Percentiles rank a stretch among this genome's conserved stretches.
These are phyloP conservation scores for Scopus umbretta DNA, from an alignment of 2,113 vertebrate genomes.

Conservation along the genomic window DNA sequence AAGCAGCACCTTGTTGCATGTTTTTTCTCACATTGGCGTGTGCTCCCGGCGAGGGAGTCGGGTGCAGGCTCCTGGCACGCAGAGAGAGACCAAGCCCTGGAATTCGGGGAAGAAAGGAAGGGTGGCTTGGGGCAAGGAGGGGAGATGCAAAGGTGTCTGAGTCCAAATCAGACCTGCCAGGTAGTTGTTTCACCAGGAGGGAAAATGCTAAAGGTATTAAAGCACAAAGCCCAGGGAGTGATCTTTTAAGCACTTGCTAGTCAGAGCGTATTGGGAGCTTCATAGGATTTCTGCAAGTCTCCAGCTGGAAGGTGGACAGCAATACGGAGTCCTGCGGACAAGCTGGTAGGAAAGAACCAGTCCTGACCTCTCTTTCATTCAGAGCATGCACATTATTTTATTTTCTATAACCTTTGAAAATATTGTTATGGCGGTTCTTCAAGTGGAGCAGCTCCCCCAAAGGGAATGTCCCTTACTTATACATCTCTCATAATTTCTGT, in stretches of 20 bases:
- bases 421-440: not conserved
- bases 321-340: not conserved
- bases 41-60: not conserved
- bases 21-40: not conserved
- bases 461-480: not conserved
- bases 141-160: not conserved
- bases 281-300: not conserved
- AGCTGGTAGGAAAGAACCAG: not conserved
- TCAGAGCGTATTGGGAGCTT: not conserved
- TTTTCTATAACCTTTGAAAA: not conserved
- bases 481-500: not conserved
- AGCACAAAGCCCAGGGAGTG: not conserved
- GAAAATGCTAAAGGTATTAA: not conserved
- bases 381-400: accelerated
- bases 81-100: not conserved
- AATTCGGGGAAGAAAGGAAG: not conserved
- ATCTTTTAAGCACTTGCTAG: not conserved
- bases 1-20: not conserved
- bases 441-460: not conserved
- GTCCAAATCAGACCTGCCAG: not conserved
- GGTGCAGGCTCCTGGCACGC: not conserved
- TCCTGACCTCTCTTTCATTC: not conserved
- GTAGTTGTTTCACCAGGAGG: not conserved
- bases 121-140: not conserved
- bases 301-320: not conserved